Evolutionary conservation across 2,797 vertebrate species (phyloP), one percentile per base, ranked within the genome.

Genomic region (Moxostoma hubbsi): DNA sequence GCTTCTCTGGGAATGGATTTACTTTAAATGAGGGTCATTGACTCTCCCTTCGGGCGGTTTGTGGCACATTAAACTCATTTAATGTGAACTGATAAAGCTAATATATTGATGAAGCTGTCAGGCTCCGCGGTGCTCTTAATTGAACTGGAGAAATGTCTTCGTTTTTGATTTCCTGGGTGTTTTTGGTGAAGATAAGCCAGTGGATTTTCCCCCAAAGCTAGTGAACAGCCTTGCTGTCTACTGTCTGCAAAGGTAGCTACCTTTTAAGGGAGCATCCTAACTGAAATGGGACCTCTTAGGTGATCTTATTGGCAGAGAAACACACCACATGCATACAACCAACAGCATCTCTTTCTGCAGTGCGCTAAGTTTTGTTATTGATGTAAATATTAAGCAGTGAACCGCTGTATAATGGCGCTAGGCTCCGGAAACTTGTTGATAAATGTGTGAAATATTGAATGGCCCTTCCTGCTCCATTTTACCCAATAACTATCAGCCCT

Each of bases 301-400:
- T 24, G 24, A 18, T 18, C 18, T 18, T 18, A 18, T 18, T 18
- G 18, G 18, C 18, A 18, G 18, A 18, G 18, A 18, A 18, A 18
- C 18, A 24, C 24, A 24, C 24, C 24, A 24, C 24, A 24, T 3
- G 24, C 24, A n/a, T n/a, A n/a, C n/a, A n/a, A n/a, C n/a, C n/a
- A n/a, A n/a, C n/a, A n/a, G n/a, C n/a, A n/a, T n/a, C n/a, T n/a
- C n/a, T n/a, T n/a, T n/a, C 46, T 55, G 53, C 49, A 58, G 53
- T 68, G 43, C 15, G 11, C 69, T 55, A 15, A 57, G 47, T 9
- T 73, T 77, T 73, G 50, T 66, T 57, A 72, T 43, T 16, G 58
- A 82, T 78, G 63, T 51, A 45, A 50, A 16, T 63, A 65, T 80
- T 74, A 75, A 58, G 63, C 81, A 83, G 72, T 73, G 79, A 69